A percentile compares a stretch with the other conserved stretches of the same genome.
phyloP scores from a whole-genome alignment of 2,113 vertebrate genomes.

The Lepisosteus osseus region DNA sequence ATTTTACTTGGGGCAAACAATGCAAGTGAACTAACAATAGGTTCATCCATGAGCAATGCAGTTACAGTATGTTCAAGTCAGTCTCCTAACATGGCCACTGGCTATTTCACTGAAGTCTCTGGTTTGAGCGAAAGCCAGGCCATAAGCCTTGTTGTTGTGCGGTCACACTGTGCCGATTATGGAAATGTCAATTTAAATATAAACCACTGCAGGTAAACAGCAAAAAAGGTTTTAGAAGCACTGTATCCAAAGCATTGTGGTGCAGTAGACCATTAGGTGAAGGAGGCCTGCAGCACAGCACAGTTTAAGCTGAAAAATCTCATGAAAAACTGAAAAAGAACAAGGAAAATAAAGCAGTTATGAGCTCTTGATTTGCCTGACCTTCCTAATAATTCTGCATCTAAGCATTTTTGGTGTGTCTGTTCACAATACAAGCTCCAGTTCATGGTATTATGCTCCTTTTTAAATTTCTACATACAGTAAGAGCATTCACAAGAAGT shows the following conservation, averaged over 20 bases:
- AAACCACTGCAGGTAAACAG: background rate
- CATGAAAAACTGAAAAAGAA: too few relatives aligned
- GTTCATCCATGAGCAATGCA: background rate
- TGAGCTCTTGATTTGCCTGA: too few relatives aligned
- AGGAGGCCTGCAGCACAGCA: too few relatives aligned
- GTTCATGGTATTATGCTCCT: too few relatives aligned
- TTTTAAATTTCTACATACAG: too few relatives aligned
- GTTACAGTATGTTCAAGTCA: background rate
- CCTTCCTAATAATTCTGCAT: too few relatives aligned
- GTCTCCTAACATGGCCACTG: background rate
- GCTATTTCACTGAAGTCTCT: background rate
- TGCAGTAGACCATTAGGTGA: background rate
- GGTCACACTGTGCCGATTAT: background rate
- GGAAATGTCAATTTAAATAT: background rate
- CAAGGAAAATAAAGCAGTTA: too few relatives aligned
- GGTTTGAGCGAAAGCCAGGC: background rate
- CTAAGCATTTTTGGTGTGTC: too few relatives aligned
- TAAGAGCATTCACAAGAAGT: too few relatives aligned
- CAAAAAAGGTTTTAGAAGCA: background rate
- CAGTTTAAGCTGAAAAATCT: too few relatives aligned
- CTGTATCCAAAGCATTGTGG: background rate
- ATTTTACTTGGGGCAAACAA: too few relatives aligned
- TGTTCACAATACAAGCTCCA: too few relatives aligned
- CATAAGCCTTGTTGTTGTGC: background rate
- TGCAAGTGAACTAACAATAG: background rate